phyloP scores from a whole-genome alignment of 2,797 vertebrate species.

The Bufotes viridis region DNA sequence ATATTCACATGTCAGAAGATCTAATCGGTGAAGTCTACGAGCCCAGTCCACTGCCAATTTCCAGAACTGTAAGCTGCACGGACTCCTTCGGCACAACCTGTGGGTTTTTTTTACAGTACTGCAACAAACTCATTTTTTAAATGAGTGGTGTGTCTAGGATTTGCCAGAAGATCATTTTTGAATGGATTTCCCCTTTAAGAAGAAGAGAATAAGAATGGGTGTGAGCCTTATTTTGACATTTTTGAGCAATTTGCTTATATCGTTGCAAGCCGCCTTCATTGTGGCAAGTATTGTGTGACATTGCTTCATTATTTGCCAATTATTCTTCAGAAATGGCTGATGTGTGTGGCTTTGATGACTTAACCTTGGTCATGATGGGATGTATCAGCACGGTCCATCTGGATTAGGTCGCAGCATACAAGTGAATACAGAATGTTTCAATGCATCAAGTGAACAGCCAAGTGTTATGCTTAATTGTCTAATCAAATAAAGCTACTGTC shows the following conservation, averaged over 20 bases:
- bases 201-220: neutral
- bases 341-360: constrained; percentile 27
- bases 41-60: neutral
- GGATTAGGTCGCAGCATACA: constrained; percentile 16
- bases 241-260: neutral
- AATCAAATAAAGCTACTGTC: constrained; percentile 66
- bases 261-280: neutral
- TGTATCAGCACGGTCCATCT: constrained; percentile 1
- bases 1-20: no score
- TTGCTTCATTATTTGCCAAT: neutral
- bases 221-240: neutral
- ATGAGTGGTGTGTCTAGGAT: no score
- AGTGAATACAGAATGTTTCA: constrained; percentile 47
- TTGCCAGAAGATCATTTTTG: neutral
- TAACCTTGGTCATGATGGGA: constrained; percentile 19
- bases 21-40: neutral
- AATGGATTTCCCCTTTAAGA: neutral
- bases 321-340: constrained; percentile 3
- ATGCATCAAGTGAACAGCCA: constrained; percentile 38
- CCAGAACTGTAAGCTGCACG: neutral
- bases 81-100: neutral
- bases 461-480: constrained; percentile 57
- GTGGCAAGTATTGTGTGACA: neutral
- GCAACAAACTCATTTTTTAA: no score
- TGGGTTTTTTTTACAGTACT: neutral